Percentiles rank a stretch among this genome's conserved stretches.
These are phyloP conservation scores for Psittacula derbiana DNA, from an alignment of 2,797 vertebrate genomes.

Conservation along the genomic window DNA sequence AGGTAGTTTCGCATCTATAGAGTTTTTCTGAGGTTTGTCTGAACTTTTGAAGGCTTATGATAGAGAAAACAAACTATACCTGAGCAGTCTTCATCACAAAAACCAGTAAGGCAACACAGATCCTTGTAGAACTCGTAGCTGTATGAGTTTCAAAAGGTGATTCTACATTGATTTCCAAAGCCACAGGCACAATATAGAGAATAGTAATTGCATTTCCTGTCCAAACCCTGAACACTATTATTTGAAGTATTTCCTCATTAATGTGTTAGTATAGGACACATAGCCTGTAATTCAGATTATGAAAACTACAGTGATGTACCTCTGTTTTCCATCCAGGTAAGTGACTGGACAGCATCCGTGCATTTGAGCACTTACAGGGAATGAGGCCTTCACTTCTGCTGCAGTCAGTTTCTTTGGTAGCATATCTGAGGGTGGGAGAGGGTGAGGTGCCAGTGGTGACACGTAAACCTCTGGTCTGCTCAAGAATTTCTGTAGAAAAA, in stretches of 20 bases:
- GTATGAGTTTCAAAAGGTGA: background rate
- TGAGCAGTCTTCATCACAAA: background rate
- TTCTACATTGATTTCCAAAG: background rate
- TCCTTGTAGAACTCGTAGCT: background rate
- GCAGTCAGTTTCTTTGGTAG: conserved; percentile 83
- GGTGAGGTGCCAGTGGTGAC: conserved; percentile 78
- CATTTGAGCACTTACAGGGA: conserved; percentile 87
- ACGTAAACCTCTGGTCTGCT: conserved; percentile 85
- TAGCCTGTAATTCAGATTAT: background rate
- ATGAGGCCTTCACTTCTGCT: conserved; percentile 82
- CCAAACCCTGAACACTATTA: background rate
- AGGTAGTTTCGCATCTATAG: background rate
- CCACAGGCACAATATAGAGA: background rate
- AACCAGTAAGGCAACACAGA: background rate
- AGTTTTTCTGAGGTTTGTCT: background rate
- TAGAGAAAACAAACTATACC: background rate
- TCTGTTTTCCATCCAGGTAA: conserved; percentile 88
- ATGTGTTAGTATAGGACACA: background rate
- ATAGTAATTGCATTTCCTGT: background rate
- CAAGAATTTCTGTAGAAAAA: conserved; percentile 84
- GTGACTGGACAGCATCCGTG: conserved; percentile 93
- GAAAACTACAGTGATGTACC: conserved; percentile 70
- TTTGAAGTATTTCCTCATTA: background rate
- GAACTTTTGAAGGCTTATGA: background rate
- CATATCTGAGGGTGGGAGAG: conserved; percentile 80